Base-by-base conservation (phyloP, 2,888 invertebrate genomes). In the Cryptops parisi region DNA sequence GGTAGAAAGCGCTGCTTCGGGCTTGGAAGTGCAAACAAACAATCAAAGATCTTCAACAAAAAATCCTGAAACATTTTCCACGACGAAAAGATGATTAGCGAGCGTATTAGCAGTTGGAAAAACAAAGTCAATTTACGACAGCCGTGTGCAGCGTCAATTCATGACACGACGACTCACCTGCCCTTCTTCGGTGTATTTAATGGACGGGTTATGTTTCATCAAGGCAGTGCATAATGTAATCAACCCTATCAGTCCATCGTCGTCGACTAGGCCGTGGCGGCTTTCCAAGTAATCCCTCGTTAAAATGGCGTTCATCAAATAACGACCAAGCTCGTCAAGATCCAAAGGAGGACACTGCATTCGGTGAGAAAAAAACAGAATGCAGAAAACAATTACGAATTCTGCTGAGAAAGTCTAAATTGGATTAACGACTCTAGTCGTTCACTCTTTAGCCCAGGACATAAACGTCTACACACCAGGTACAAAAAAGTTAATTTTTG, bases 231-330 rank as follows among this genome's bases (percentile, higher is more conserved):
- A 78, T 1, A 93, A 74, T 65, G 84, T 88, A 15, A 94, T 72
- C 40, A 93, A 74, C 0, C 93, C 93, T 54, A 89, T 84, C 5
- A 94, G 71, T 0, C 89, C 91, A 65, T 93, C 91, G 66, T 94
- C 93, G 58, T 91, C 89, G 2, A 82, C 73, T 52, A 84, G 84
- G 21, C 79, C 80, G 57, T 84, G 81, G 1, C 89, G 74, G 5
- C 81, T 80, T 70, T 94, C 93, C 46, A 85, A 76, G 63, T 81
- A 86, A 59, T 89, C 87, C 3, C 93, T 74, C 23, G 76, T 76
- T 15, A 84, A 72, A 22, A 93, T 77, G 0, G 85, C 83, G 24
- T 78, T 73, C 2, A 84, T 78, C 1, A 90, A 78, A 57, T 83
- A 80, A 55, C 63, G 61, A 4, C 69, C 68, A 0, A 88, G 69